A percentile compares a stretch with the other conserved stretches of the same genome.
Conservation (phyloP, 2,888 invertebrate species). For the Noctua pronuba region DNA sequence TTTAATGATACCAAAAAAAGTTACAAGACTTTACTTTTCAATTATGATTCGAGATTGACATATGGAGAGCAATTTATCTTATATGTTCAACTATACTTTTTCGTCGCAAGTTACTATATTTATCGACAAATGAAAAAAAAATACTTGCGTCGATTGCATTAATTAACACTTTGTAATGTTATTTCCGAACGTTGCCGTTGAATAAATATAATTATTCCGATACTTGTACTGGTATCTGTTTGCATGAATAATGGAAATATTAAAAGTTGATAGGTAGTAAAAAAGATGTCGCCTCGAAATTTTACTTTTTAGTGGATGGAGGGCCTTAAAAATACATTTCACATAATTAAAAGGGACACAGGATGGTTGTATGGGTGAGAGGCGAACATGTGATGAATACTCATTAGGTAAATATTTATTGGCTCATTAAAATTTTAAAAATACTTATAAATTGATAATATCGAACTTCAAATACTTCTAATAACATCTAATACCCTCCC, state of each 20-base stretch:
- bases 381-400: neutral
- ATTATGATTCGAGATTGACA: slow-evolving; percentile 83
- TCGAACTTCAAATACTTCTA: slow-evolving; percentile 22
- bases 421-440: neutral
- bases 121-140: slow-evolving; percentile 43
- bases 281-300: slow-evolving; percentile 27
- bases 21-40: slow-evolving; percentile 81
- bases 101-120: slow-evolving; percentile 51
- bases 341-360: neutral
- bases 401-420: neutral
- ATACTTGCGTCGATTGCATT: slow-evolving; percentile 41
- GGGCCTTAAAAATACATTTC: slow-evolving; percentile 7
- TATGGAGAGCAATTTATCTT: slow-evolving; percentile 79
- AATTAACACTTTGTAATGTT: slow-evolving; percentile 61
- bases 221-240: slow-evolving; percentile 36
- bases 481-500: slow-evolving; percentile 50
- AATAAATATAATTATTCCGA: slow-evolving; percentile 52
- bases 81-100: slow-evolving; percentile 49
- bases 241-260: slow-evolving; percentile 54
- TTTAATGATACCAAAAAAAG: slow-evolving; percentile 85
- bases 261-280: slow-evolving; percentile 31
- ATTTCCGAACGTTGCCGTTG: slow-evolving; percentile 57
- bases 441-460: neutral
- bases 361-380: neutral
- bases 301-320: slow-evolving; percentile 5